A percentile compares a stretch with the other conserved stretches of the same genome.
These are phyloP conservation scores for Argyrosomus japonicus DNA, from an alignment of 2,113 vertebrate species.

Conservation along the genomic window DNA sequence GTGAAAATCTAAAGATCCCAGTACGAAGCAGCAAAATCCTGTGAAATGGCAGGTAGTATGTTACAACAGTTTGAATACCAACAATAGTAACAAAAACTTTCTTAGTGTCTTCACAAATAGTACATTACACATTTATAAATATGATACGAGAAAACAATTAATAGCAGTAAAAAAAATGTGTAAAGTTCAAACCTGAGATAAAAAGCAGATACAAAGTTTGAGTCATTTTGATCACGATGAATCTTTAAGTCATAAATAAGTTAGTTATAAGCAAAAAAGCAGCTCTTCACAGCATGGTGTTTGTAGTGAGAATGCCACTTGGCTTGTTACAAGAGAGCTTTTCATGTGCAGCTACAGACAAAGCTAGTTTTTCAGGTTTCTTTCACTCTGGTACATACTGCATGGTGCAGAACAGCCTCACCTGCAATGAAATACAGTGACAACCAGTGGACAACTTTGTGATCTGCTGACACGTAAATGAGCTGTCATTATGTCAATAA, in stretches of 20 bases:
- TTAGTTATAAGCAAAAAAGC: neutral
- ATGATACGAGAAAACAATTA: neutral
- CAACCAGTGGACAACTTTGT: neutral
- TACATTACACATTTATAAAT: neutral
- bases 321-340: conserved; percentile 47
- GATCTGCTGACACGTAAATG: neutral
- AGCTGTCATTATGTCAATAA: neutral
- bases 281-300: conserved; percentile 8
- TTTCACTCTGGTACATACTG: neutral
- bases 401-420: neutral
- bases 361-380: conserved; percentile 68
- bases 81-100: neutral
- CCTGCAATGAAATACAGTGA: neutral
- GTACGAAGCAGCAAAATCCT: conserved; percentile 53
- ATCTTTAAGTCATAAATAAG: conserved; percentile 24
- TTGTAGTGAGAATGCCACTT: conserved; percentile 64
- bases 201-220: conserved; percentile 51
- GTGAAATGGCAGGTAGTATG: conserved; percentile 11
- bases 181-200: conserved; percentile 69
- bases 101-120: neutral
- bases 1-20: conserved; percentile 64
- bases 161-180: conserved; percentile 9
- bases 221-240: conserved; percentile 26
- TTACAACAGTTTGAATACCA: conserved; percentile 4
- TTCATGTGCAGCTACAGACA: neutral